Evolutionary conservation across 2,888 invertebrate species (phyloP).

Genomic region (Epistrophe grossulariae): DNA sequence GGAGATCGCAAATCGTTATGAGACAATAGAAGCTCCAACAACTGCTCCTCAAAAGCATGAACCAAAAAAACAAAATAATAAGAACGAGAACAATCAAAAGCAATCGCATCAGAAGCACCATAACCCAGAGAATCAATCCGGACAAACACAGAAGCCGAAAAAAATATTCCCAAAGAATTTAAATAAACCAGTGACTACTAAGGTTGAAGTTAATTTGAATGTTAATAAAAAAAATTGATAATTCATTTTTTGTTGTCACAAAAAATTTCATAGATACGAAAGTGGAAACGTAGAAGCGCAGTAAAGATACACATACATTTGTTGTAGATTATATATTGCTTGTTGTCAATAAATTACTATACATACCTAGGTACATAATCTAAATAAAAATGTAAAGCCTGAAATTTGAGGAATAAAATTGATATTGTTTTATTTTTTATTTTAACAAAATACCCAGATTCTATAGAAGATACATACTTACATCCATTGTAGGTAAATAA

Average conservation of each 20-base stretch:
- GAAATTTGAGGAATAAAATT: neutral
- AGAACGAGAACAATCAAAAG: slow-evolving; percentile 31
- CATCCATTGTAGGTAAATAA: too few species aligned
- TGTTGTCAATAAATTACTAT: neutral
- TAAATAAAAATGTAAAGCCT: neutral
- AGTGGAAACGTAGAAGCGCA: neutral
- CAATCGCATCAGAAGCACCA: neutral
- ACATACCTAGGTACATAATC: neutral
- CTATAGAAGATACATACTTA: too few species aligned
- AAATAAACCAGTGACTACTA: slow-evolving; percentile 34
- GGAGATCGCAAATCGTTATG: slow-evolving; percentile 62
- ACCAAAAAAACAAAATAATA: slow-evolving; percentile 14
- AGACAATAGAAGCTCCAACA: slow-evolving; percentile 37
- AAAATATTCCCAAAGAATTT: slow-evolving; percentile 40
- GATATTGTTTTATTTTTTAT: neutral
- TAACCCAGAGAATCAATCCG: neutral
- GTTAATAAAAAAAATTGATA: slow-evolving; percentile 22
- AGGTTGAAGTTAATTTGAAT: slow-evolving; percentile 47
- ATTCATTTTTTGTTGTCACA: neutral
- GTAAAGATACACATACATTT: neutral
- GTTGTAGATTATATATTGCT: neutral
- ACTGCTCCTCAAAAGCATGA: slow-evolving; percentile 14
- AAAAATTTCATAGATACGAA: neutral
- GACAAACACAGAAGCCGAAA: slow-evolving; percentile 16
- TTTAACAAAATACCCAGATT: neutral